A percentile compares a stretch with the other conserved stretches of the same genome.
Conservation (phyloP, 2,888 invertebrate genomes). For the Hypselothyrea guttata region DNA sequence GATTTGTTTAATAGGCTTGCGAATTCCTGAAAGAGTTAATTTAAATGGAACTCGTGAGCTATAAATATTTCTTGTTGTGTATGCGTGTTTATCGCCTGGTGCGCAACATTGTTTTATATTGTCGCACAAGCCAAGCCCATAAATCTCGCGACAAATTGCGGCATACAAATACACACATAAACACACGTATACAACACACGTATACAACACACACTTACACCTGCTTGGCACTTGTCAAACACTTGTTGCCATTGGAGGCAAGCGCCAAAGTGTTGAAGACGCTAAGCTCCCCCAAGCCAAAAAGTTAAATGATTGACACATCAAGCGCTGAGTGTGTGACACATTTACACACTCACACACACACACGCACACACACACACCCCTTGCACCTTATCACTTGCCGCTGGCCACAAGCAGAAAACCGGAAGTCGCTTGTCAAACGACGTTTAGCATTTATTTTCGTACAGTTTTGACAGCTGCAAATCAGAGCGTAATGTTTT, state of each 20-base stretch:
- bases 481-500: constrained; percentile 54
- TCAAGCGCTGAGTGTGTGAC: constrained; percentile 32
- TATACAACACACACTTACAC: background rate
- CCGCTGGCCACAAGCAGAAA: constrained; percentile 8
- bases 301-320: constrained; percentile 51
- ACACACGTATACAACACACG: constrained; percentile 7
- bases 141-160: constrained; percentile 53
- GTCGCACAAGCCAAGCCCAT: constrained; percentile 31
- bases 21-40: no score
- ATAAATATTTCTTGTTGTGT: no score
- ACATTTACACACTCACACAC: constrained; percentile 16
- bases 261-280: constrained; percentile 32
- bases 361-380: background rate
- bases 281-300: constrained; percentile 19
- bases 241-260: constrained; percentile 57
- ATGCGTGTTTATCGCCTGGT: constrained; percentile 14
- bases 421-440: constrained; percentile 60
- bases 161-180: constrained; percentile 6
- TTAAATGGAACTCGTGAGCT: no score
- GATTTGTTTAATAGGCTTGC: no score
- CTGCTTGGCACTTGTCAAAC: constrained; percentile 34
- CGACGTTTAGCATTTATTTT: constrained; percentile 34
- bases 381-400: constrained; percentile 39
- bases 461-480: constrained; percentile 48
- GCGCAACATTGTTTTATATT: constrained; percentile 41